These are phyloP conservation scores for Diprion similis DNA, from an alignment of 1,140 invertebrate species.

Conservation along the genomic window DNA sequence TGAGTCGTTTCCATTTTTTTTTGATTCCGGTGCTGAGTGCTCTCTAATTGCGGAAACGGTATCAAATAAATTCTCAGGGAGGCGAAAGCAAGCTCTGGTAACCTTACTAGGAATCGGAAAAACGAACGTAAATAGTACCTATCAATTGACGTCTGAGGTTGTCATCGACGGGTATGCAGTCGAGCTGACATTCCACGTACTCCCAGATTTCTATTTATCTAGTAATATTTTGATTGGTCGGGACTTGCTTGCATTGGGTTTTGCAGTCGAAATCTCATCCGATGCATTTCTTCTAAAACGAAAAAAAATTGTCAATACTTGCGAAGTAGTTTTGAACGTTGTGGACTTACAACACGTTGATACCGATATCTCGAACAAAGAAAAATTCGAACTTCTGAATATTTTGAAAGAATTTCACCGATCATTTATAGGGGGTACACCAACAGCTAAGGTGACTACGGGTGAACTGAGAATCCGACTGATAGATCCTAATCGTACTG, in stretches of 20 bases:
- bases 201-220: constrained; percentile 8
- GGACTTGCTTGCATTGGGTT: constrained; percentile 21
- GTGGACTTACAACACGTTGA: not conserved
- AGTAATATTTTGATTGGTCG: constrained; percentile 22
- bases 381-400: not conserved
- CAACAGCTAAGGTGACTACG: constrained; percentile 16
- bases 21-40: constrained; percentile 30
- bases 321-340: not conserved
- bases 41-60: constrained; percentile 25
- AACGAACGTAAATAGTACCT: constrained; percentile 3
- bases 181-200: constrained; percentile 17
- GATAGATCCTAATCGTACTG: constrained; percentile 19
- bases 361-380: constrained; percentile 10
- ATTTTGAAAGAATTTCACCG: constrained; percentile 8
- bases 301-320: not conserved
- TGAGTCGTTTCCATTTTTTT: constrained; percentile 29
- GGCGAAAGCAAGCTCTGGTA: constrained; percentile 15
- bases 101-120: constrained; percentile 19
- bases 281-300: constrained; percentile 13
- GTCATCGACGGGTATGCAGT: not conserved
- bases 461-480: constrained; percentile 23
- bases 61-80: constrained; percentile 18
- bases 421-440: constrained; percentile 11
- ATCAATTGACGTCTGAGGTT: constrained; percentile 18
- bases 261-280: constrained; percentile 19